Base-by-base conservation (phyloP, 2,888 invertebrate genomes). In the Euclidia mi region DNA sequence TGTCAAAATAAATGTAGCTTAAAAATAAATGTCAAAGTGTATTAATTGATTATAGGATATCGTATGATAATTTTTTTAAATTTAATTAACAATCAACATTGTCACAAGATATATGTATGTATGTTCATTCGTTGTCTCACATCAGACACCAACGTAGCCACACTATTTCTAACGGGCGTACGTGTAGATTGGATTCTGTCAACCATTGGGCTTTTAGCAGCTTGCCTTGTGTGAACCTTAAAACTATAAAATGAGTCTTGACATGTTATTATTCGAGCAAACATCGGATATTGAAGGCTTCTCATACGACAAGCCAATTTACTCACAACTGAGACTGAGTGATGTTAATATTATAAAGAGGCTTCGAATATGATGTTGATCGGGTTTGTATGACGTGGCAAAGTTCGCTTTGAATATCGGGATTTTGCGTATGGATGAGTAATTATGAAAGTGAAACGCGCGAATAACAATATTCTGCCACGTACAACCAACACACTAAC, bases 151-250 rank as follows among this genome's bases (percentile, higher is more conserved):
- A 6, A 6, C 48, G 61, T 77, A 45, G 82, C 46, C 63, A 77
- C 66, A 48, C 41, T 73, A 80, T 29, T 9, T 29, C 43, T 65
- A 76, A 79, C 78, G 79, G 77, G 66, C 82, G 60, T 62, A 63
- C 72, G 76, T 65, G 58, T 63, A 84, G 82, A 90, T 89, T 89
- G 85, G 83, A 89, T 90, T 83, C 79, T 77, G 81, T 84, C 86
- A 84, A 66, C 76, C 75, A 78, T 57, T 74, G 64, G 60, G 84
- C 84, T 88, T 84, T 85, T 77, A 85, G 77, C 68, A 59, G 56
- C 67, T 64, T 66, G 76, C 65, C 71, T 62, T 56, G 62, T 68
- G 47, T 65, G 63, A 64, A 58, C 65, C 59, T 76, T 74, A 70
- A 76, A 84, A 81, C 79, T 84, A 76, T 81, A 71, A 77, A 78